phyloP scores from a whole-genome alignment of 2,113 vertebrate species.

The Riparia riparia region DNA sequence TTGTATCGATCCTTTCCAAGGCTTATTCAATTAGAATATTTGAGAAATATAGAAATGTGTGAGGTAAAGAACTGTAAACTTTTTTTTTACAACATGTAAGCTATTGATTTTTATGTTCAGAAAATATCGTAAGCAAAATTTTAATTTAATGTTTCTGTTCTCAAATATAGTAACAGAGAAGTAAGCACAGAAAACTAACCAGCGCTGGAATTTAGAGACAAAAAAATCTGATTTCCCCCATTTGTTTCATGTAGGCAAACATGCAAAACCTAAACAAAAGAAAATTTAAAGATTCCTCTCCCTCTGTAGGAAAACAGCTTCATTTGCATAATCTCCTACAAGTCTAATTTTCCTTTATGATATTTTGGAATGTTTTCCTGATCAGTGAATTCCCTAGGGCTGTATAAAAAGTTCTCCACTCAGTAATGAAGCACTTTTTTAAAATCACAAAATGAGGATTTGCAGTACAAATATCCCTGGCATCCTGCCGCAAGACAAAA shows the following conservation, averaged over 20 bases:
- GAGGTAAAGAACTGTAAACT: not conserved
- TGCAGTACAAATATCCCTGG: constrained; percentile 13
- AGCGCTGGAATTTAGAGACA: not conserved
- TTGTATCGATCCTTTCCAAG: not conserved
- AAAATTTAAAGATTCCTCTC: not conserved
- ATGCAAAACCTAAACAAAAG: not conserved
- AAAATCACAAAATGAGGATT: constrained; percentile 8
- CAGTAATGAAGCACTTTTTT: constrained; percentile 6
- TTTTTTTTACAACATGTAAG: not conserved
- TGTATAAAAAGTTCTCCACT: not conserved
- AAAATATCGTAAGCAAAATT: not conserved
- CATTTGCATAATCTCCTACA: constrained; percentile 40
- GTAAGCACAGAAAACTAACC: not conserved
- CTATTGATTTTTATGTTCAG: not conserved
- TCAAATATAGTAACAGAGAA: not conserved
- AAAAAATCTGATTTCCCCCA: not conserved
- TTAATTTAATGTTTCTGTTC: not conserved
- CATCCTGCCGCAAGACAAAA: not conserved
- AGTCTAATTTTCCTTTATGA: constrained; percentile 49
- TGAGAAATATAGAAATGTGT: not conserved
- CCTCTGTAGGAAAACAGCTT: not conserved
- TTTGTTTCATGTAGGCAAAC: not conserved
- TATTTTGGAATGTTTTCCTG: constrained; percentile 50
- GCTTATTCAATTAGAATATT: not conserved
- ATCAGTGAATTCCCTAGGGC: not conserved